Conservation (phyloP, 2,797 vertebrate species). For the Tragopan temminckii region DNA sequence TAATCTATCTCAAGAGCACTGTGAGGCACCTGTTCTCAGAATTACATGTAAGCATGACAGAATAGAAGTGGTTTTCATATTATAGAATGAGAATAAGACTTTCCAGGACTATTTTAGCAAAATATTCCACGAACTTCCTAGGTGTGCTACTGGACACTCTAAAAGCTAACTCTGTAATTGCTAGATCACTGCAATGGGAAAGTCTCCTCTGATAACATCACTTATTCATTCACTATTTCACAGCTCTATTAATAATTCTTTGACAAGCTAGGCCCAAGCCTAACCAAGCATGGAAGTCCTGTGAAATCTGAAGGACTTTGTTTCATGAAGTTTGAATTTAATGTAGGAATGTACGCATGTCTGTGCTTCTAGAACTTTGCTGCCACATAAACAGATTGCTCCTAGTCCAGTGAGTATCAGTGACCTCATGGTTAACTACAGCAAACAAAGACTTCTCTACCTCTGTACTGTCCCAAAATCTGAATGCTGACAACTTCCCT, state of each 20-base stretch:
- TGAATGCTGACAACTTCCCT: background rate
- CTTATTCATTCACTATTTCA: background rate
- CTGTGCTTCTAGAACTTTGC: background rate
- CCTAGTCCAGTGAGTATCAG: background rate
- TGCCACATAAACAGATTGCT: background rate
- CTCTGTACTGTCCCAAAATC: background rate
- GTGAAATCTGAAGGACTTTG: background rate
- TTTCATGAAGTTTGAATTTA: background rate
- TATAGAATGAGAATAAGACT: background rate
- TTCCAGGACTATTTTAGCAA: background rate
- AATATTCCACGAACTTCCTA: background rate
- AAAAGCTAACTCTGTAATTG: background rate
- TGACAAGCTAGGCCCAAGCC: background rate
- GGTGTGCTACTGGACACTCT: background rate
- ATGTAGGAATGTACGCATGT: background rate
- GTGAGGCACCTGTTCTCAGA: background rate
- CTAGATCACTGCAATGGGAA: background rate
- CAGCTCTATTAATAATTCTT: background rate
- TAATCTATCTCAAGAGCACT: background rate
- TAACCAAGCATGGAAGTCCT: background rate
- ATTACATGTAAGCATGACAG: background rate
- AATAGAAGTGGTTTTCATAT: background rate
- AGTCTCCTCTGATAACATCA: background rate
- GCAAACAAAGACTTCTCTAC: background rate
- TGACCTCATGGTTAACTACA: background rate